Percentiles rank a stretch among this genome's conserved stretches.
Conservation (phyloP, 2,113 vertebrate genomes). For the human region DNA sequence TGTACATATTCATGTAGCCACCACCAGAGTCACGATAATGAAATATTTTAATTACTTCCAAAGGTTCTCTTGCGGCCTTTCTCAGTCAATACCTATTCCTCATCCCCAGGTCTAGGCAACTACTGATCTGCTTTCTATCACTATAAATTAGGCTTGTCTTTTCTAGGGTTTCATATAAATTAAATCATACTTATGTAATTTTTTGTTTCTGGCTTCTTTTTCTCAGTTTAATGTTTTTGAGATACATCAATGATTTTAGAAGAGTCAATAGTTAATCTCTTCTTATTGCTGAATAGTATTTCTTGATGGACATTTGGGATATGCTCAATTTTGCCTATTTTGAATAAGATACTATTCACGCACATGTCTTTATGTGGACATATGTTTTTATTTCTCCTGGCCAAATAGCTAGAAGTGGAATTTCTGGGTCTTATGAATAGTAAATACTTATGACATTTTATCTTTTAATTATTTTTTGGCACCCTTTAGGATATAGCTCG, state of each 20-base stretch:
- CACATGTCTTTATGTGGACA: background rate
- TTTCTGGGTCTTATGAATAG: background rate
- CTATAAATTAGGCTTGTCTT: background rate
- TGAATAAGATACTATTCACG: background rate
- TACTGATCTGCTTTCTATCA: background rate
- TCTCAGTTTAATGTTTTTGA: background rate
- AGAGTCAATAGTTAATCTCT: slow-evolving; percentile 7
- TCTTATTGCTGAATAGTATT: slow-evolving; percentile 17
- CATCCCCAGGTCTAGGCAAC: background rate
- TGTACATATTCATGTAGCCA: background rate
- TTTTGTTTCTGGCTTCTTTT: background rate
- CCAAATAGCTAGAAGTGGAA: background rate
- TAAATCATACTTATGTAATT: background rate
- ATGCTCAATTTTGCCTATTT: background rate
- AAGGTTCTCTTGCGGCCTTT: background rate
- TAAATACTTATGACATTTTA: background rate
- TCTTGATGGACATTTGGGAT: background rate
- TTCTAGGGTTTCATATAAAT: background rate
- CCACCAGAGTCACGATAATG: background rate
- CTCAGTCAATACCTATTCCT: background rate
- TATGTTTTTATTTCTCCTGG: slow-evolving; percentile 10
- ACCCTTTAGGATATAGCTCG: background rate
- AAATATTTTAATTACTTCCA: background rate
- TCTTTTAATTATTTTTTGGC: slow-evolving; percentile 26
- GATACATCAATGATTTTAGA: background rate